Base-by-base conservation (phyloP, 2,113 vertebrate genomes). In the Pogona vitticeps region DNA sequence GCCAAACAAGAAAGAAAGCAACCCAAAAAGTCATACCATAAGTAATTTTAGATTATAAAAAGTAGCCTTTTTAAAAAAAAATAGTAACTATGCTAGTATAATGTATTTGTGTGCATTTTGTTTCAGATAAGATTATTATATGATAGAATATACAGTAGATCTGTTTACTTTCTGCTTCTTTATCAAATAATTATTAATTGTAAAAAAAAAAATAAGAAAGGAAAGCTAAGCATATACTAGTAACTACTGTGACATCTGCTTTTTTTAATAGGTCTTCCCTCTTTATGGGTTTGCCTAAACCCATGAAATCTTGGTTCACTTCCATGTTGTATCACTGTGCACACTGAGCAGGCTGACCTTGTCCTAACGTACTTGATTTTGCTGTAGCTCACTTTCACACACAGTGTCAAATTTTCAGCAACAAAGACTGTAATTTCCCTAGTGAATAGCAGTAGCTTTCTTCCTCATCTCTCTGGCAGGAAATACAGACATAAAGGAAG, bases 401-500 rank as follows among this genome's bases (percentile, higher is more conserved):
- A 70, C 20, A 63, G 13, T 82, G 17, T 76, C 81, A 73, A 77
- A 90, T 31, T 91, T 90, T 82, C 82, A 88, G 3, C 73, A 88
- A 17, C 70, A 63, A 73, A 8, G n/a, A 52, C 81, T 68, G 56
- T 82, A 36, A 91, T 91, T 91, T 84, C 17, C 76, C 83, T 88
- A n/a, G 83, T 0, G n/a, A 92, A 92, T 89, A 58, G 76, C 72
- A 58, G 80, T 63, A 91, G 87, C 92, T 88, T 84, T 33, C 77
- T 70, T 93, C 52, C 83, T 91, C 88, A 89, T 91, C 82, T 93
- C 70, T 88, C 90, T 93, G 89, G 93, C 92, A 94, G 90, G 88
- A 91, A 95, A 95, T 91, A 85, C 86, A 95, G 93, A 88, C 28
- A 63, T 83, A 92, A 78, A 89, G 86, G 87, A 90, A 82, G 89